Evolutionary conservation across 2,888 invertebrate genomes (phyloP).

Genomic region (Mesorhabditis sp.): DNA sequence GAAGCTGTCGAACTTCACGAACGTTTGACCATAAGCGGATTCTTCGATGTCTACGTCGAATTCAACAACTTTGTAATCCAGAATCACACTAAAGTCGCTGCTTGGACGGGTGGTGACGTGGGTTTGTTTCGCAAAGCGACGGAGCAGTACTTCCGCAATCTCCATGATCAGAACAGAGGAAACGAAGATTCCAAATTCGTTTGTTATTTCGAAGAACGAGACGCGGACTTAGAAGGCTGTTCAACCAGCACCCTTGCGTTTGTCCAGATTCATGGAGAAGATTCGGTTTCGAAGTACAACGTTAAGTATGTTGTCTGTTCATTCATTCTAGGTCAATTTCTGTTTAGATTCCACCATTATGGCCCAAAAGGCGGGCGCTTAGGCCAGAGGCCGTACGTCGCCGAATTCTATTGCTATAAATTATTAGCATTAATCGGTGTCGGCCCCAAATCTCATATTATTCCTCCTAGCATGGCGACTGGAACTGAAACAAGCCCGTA

Average conservation of each 20-base stretch:
- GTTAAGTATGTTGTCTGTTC: conserved; percentile 13
- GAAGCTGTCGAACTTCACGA: conserved; percentile 5
- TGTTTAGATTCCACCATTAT: conserved; percentile 11
- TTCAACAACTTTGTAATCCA: conserved; percentile 9
- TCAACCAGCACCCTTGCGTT: conserved; percentile 7
- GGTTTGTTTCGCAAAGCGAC: conserved; percentile 10
- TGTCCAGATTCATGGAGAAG: conserved; percentile 13
- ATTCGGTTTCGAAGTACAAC: conserved; percentile 11
- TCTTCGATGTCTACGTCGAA: background rate
- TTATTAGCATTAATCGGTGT: conserved; percentile 13
- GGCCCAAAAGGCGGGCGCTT: conserved; percentile 8
- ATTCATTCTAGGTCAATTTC: conserved; percentile 14
- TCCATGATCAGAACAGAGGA: conserved; percentile 15
- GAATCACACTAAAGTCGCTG: conserved; percentile 17
- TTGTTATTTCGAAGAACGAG: conserved; percentile 12
- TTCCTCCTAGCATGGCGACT: conserved; percentile 10
- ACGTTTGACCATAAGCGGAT: background rate
- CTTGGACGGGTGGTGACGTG: conserved; percentile 11
- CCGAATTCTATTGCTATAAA: conserved; percentile 14
- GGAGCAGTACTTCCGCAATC: conserved; percentile 11
- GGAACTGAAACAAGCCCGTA: conserved; percentile 15
- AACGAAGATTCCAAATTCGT: conserved; percentile 11
- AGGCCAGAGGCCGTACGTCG: conserved; percentile 9
- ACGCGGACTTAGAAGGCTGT: conserved; percentile 8
- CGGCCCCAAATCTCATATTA: conserved; percentile 13